Conservation (phyloP, 2,797 vertebrate species). For the Austrolebias charrua region DNA sequence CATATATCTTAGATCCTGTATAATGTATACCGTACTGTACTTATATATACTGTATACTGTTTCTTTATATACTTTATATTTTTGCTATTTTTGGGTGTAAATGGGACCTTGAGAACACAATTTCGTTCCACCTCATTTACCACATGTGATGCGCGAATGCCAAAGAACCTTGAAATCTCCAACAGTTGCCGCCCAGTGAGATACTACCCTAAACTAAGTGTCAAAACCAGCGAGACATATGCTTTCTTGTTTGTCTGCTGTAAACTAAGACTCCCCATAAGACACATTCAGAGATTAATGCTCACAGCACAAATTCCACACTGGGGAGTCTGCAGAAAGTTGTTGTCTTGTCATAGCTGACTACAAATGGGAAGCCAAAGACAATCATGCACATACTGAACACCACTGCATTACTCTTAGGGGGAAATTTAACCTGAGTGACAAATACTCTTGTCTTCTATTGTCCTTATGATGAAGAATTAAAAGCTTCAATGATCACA, state of each 20-base stretch:
- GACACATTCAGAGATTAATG: slow-evolving; percentile 21
- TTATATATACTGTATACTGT: too few species aligned
- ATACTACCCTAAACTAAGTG: not conserved
- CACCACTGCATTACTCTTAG: not conserved
- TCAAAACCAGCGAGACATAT: slow-evolving; percentile 26
- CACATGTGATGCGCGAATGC: too few species aligned
- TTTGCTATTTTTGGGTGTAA: too few species aligned
- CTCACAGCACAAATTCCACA: slow-evolving; percentile 14
- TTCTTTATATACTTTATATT: too few species aligned
- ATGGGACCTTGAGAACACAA: too few species aligned
- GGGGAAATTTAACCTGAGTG: slow-evolving; percentile 16
- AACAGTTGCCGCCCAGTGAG: too few species aligned
- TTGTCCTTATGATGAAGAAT: slow-evolving; percentile 43
- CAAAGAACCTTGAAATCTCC: too few species aligned
- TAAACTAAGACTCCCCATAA: slow-evolving; percentile 29
- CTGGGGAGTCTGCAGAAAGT: slow-evolving; percentile 3
- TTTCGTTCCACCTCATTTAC: too few species aligned
- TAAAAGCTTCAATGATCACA: slow-evolving; percentile 37
- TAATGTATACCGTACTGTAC: too few species aligned
- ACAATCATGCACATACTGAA: not conserved
- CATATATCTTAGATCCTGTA: too few species aligned
- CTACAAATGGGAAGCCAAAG: slow-evolving; percentile 3
- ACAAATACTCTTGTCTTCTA: slow-evolving; percentile 57
- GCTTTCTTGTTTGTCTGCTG: slow-evolving; percentile 27
- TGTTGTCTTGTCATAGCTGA: slow-evolving; percentile 10